A percentile compares a stretch with the other conserved stretches of the same genome.
Evolutionary conservation across 2,888 invertebrate genomes (phyloP).

Genomic region (Stictocephala bisonia): DNA sequence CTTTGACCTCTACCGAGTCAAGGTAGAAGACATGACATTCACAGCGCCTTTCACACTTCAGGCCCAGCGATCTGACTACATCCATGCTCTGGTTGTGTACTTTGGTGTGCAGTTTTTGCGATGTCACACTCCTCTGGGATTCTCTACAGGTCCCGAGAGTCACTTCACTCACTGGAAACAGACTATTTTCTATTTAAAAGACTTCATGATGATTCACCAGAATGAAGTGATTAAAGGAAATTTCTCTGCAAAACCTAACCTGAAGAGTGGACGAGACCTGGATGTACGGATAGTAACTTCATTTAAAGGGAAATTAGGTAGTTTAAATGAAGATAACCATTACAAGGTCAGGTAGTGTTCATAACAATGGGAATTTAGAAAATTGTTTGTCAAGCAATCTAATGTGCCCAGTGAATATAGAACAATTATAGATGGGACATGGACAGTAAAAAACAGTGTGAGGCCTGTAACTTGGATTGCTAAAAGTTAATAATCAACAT

Average conservation of each 20-base stretch:
- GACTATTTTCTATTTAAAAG: slow-evolving; percentile 97
- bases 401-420: too few species aligned
- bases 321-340: slow-evolving; percentile 85
- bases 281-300: slow-evolving; percentile 94
- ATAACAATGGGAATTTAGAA: too few species aligned
- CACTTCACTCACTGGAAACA: slow-evolving; percentile 99
- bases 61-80: slow-evolving; percentile 88
- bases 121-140: slow-evolving; percentile 97
- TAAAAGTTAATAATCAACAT: too few species aligned
- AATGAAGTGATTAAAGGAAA: slow-evolving; percentile 92
- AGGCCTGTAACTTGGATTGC: too few species aligned
- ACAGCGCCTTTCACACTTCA: slow-evolving; percentile 85
- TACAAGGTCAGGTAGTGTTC: slow-evolving; percentile 66
- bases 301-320: slow-evolving; percentile 89
- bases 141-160: slow-evolving; percentile 97
- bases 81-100: slow-evolving; percentile 86
- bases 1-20: slow-evolving; percentile 98
- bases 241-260: slow-evolving; percentile 95
- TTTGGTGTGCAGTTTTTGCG: slow-evolving; percentile 99
- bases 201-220: slow-evolving; percentile 94
- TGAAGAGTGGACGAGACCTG: slow-evolving; percentile 94
- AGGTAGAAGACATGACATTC: slow-evolving; percentile 92
- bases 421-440: too few species aligned
- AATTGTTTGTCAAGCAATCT: too few species aligned
- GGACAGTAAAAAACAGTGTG: too few species aligned